phyloP scores from a whole-genome alignment of 2,797 vertebrate genomes.

The Salarias fasciatus region DNA sequence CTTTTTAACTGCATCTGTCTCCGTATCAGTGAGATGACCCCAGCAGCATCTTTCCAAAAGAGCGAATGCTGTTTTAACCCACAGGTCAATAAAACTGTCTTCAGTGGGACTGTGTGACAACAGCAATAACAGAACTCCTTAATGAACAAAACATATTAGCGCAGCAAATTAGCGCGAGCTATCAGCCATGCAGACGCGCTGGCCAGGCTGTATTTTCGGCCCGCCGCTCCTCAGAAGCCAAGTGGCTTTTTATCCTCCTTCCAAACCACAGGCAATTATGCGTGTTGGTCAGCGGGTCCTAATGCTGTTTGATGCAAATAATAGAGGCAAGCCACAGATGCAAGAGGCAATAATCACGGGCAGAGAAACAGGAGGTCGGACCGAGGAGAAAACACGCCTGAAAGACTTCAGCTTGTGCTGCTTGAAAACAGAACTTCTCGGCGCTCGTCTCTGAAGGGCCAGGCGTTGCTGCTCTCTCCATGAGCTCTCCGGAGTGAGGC shows the following conservation, averaged over 20 bases:
- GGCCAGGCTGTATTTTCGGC: neutral
- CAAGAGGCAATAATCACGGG: constrained; percentile 19
- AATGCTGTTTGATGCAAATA: constrained; percentile 23
- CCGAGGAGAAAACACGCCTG: constrained; percentile 7
- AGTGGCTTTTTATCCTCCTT: constrained; percentile 32
- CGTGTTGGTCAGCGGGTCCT: constrained; percentile 31
- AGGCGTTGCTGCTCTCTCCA: constrained; percentile 30
- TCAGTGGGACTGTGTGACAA: neutral
- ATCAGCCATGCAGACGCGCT: neutral
- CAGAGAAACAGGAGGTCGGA: constrained; percentile 1
- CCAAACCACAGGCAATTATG: constrained; percentile 40
- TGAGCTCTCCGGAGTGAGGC: too few species aligned
- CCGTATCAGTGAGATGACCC: neutral
- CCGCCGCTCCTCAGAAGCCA: constrained; percentile 11
- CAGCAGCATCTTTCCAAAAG: too few species aligned
- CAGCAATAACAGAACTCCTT: too few species aligned
- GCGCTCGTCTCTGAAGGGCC: constrained; percentile 18
- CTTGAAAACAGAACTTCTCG: constrained; percentile 33
- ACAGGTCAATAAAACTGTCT: too few species aligned
- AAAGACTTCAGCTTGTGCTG: constrained; percentile 21
- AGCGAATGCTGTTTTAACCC: too few species aligned
- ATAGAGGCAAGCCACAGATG: constrained; percentile 12
- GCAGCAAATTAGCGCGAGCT: too few species aligned
- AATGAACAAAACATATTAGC: too few species aligned
- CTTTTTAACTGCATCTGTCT: neutral